phyloP scores from a whole-genome alignment of 2,888 invertebrate genomes.

The Dyspetes luteomarginatus region DNA sequence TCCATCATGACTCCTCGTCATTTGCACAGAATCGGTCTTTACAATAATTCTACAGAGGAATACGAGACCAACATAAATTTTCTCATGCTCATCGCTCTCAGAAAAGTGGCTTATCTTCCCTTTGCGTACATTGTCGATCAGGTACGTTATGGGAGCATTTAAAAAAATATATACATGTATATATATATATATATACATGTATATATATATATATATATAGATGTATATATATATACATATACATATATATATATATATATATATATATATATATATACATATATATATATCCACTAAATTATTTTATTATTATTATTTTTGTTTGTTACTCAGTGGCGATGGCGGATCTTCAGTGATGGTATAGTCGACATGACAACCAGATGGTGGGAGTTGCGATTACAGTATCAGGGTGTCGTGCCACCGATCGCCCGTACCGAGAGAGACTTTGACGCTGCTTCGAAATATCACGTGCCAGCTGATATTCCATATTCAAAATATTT shows the following conservation, averaged over 20 bases:
- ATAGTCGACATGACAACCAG: conserved; percentile 88
- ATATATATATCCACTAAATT: background rate
- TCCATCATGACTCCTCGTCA: conserved; percentile 92
- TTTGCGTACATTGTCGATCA: conserved; percentile 92
- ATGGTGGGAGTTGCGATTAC: conserved; percentile 91
- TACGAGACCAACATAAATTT: conserved; percentile 91
- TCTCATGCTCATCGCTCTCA: conserved; percentile 90
- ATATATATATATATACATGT: background rate
- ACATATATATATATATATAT: background rate
- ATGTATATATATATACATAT: background rate
- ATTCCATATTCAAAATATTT: conserved; percentile 88
- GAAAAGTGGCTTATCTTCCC: conserved; percentile 91
- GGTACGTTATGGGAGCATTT: conserved; percentile 85
- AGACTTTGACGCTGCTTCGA: conserved; percentile 93
- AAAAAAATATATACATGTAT: background rate
- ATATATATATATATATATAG: background rate
- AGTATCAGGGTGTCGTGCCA: conserved; percentile 90
- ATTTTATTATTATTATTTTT: background rate
- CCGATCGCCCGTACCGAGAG: conserved; percentile 88
- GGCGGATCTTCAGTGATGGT: conserved; percentile 91
- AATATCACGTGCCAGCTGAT: conserved; percentile 92
- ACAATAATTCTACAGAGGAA: conserved; percentile 87
- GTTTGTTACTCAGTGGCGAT: conserved; percentile 87
- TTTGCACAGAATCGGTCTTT: conserved; percentile 89
- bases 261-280: conserved; percentile 6